A percentile compares a stretch with the other conserved stretches of the same genome.
Conservation (phyloP, 2,797 vertebrate genomes). For the Vultur gryphus region DNA sequence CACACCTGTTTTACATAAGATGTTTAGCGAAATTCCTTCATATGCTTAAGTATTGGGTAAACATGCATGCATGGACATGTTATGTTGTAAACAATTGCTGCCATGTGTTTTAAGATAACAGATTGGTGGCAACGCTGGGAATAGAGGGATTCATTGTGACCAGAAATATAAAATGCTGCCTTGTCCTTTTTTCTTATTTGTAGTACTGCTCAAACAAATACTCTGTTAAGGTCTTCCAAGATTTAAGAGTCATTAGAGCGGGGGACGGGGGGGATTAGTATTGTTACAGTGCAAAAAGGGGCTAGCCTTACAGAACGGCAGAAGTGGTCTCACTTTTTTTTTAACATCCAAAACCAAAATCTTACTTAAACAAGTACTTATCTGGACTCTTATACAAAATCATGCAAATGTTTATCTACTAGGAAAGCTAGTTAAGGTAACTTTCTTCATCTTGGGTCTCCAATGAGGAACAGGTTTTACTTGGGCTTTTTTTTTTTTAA, state of each 20-base stretch:
- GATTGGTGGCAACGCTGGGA: not conserved
- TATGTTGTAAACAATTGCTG: not conserved
- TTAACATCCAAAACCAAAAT: not conserved
- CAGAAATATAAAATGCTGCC: not conserved
- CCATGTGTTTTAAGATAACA: not conserved
- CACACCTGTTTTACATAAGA: not conserved
- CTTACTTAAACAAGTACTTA: not conserved
- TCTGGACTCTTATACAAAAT: not conserved
- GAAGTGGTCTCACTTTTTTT: not conserved
- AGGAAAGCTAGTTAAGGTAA: not conserved
- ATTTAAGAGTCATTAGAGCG: not conserved
- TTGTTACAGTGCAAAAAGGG: not conserved
- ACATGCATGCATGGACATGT: not conserved
- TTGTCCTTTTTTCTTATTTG: not conserved
- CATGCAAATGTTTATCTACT: not conserved
- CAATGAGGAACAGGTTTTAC: not conserved
- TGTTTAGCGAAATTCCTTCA: not conserved
- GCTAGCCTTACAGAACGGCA: not conserved
- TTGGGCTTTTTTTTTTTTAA: not conserved
- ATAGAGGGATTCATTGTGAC: not conserved
- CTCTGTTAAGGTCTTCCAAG: not conserved
- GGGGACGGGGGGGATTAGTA: accelerated
- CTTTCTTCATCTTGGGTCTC: not conserved
- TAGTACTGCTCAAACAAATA: not conserved
- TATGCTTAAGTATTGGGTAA: not conserved